Evolutionary conservation across 2,797 vertebrate species (phyloP), one percentile per base, ranked within the genome.

Genomic region (Anas bernieri): DNA sequence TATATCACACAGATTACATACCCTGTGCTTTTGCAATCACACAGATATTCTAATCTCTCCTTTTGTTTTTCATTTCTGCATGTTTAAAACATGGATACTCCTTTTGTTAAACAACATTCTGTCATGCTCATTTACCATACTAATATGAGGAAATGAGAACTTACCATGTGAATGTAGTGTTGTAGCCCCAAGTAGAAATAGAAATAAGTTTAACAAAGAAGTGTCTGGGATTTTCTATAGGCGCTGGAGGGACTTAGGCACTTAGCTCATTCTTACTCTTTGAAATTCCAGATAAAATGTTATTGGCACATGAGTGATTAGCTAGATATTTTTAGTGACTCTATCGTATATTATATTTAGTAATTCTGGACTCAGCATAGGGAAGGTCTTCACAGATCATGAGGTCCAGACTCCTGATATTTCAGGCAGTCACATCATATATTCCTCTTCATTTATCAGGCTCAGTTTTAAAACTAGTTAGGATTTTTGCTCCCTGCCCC

Each of bases 371-470:
- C n/a, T 80, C 12, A 14, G 39, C 23, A 91, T 85, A 73, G 50
- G 74, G 91, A 93, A 95, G 88, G 74, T 95, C 78, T 56, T 93
- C 63, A 67, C 0, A 0, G 84, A 93, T 92, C 89, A 74, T 50
- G 91, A 91, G 76, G 68, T 89, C 64, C 56, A 92, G 89, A 83
- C 72, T 96, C n/a, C 52, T 89, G 86, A 37, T 95, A 94, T 94
- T 96, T 94, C 91, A 94, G 56, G 68, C 61, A 94, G 68, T 91
- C 93, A 93, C 67, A 91, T 86, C 81, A 33, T 43, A 83, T 88
- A 74, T 80, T 87, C 64, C 20, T 94, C 52, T 93, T 91, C 75
- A 93, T 92, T 92, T 87, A 77, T 93, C 91, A 85, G 82, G 20
- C 48, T 85, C 54, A 89, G 20, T 85, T 94, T 91, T 92, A 94